Percentiles rank a stretch among this genome's conserved stretches.
These are phyloP conservation scores for Muscicapa adusta DNA, from an alignment of 2,113 vertebrate species.

Conservation along the genomic window DNA sequence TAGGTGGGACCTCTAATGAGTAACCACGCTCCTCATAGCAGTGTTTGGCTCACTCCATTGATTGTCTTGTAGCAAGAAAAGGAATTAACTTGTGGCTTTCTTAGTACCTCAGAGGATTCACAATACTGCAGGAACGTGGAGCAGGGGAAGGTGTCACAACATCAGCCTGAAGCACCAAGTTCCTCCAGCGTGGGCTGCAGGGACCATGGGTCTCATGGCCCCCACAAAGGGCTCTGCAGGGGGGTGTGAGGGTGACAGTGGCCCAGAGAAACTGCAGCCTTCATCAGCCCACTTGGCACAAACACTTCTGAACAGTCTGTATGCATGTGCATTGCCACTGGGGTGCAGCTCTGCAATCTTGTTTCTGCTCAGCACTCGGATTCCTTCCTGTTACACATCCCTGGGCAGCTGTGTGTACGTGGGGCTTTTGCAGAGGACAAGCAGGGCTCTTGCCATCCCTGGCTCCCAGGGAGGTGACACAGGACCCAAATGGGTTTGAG, in stretches of 20 bases:
- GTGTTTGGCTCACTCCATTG: not conserved
- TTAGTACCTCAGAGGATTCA: not conserved
- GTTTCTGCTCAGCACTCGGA: not conserved
- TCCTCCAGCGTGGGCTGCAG: not conserved
- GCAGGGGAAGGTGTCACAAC: too few species aligned
- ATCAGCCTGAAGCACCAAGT: not conserved
- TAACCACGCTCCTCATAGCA: not conserved
- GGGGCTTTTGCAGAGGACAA: not conserved
- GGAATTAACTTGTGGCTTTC: not conserved
- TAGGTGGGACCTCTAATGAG: not conserved
- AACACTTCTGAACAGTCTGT: not conserved
- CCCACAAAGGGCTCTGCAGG: not conserved
- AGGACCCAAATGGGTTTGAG: not conserved
- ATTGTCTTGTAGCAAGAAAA: not conserved
- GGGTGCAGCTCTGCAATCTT: not conserved
- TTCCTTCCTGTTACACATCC: accelerated
- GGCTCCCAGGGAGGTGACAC: not conserved
- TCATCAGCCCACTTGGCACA: not conserved
- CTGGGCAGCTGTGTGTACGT: accelerated
- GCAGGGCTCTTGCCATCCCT: not conserved
- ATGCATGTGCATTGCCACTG: accelerated
- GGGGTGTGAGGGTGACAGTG: not conserved
- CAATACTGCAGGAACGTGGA: not conserved
- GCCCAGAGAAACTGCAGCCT: not conserved
- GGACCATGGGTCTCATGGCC: not conserved